Evolutionary conservation across 1,140 invertebrate genomes (phyloP), one percentile per base, ranked within the genome.

Genomic region (Mizuhopecten yessoensis): DNA sequence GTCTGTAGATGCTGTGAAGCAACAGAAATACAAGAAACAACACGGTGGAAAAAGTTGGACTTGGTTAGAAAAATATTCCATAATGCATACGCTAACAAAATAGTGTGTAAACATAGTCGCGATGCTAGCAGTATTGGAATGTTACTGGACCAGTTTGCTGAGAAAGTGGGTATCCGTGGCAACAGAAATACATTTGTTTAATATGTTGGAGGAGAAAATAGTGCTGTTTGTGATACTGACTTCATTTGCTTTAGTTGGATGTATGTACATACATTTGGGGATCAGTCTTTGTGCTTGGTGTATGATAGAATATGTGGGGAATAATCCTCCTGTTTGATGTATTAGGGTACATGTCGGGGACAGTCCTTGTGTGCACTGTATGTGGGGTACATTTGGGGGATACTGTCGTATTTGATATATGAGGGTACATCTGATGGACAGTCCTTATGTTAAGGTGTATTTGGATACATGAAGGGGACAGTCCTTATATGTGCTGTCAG

Each of bases 11-110:
- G 94, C 91, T 91, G 93, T 88, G 93, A 93, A 90, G 93, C 92
- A 29, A 94, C 87, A 86, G 93, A 95, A 90, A 33, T 91, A 0
- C 87, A 42, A 33, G 90, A 95, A 93, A 93, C 90, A 93, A 96
- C 96, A 91, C 97, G 97, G 90, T 97, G 96, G 94, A 97, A 97
- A 93, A 97, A 97, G 92, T 95, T 98, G 88, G 97, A 97, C 90
- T 95, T 96, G 88, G 96, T 97, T 89, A 96, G 97, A 94, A 96
- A 96, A 95, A 95, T 97, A 94, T 97, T 97, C 96, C 97, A 97
- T 93, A 97, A 96, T 88, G 96, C 96, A 88, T 97, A 97, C 94
- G 97, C 95, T 95, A 96, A 97, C 90, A 97, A 97, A 57, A 97
- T 97, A 93, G 97, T 96, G 86, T 96, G 97, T 92, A 97, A 97